These are phyloP conservation scores for Scaptomyza graminum DNA, from an alignment of 1,140 invertebrate genomes.

Conservation along the genomic window DNA sequence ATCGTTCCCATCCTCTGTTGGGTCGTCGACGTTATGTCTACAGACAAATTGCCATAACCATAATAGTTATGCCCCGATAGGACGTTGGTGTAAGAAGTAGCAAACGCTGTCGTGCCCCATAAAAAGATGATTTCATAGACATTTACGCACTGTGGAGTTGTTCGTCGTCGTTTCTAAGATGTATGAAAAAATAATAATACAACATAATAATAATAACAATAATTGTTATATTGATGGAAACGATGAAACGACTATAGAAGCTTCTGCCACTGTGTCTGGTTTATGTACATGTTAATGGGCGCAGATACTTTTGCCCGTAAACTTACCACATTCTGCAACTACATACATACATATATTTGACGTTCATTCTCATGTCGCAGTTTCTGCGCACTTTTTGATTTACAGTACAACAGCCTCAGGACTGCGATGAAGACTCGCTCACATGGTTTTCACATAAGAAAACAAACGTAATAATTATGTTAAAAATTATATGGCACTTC, in stretches of 20 bases:
- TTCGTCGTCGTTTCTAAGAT: constrained; percentile 4
- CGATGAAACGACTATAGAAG: constrained; percentile 42
- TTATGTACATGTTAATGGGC: constrained; percentile 60
- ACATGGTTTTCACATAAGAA: constrained; percentile 57
- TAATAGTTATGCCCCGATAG: constrained; percentile 62
- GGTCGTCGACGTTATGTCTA: constrained; percentile 72
- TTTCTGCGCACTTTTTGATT: constrained; percentile 46
- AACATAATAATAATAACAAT: constrained; percentile 78
- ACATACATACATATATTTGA: constrained; percentile 13
- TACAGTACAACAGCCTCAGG: constrained; percentile 28
- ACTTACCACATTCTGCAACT: constrained; percentile 25
- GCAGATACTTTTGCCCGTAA: constrained; percentile 25
- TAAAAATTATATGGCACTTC: constrained; percentile 81
- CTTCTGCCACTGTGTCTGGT: constrained; percentile 37
- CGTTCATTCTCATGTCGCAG: constrained; percentile 33
- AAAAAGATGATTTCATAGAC: constrained; percentile 82
- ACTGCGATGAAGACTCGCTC: constrained; percentile 29
- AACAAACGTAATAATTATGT: constrained; percentile 82
- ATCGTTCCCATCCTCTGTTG: constrained; percentile 21
- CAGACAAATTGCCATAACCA: constrained; percentile 81
- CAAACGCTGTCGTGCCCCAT: constrained; percentile 48
- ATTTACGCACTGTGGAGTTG: constrained; percentile 53
- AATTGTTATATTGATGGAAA: constrained; percentile 76
- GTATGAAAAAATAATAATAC: constrained; percentile 76
- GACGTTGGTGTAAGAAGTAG: constrained; percentile 20